These are phyloP conservation scores for Eulemur albifrons DNA, from an alignment of 2,797 vertebrate genomes.

Conservation along the genomic window DNA sequence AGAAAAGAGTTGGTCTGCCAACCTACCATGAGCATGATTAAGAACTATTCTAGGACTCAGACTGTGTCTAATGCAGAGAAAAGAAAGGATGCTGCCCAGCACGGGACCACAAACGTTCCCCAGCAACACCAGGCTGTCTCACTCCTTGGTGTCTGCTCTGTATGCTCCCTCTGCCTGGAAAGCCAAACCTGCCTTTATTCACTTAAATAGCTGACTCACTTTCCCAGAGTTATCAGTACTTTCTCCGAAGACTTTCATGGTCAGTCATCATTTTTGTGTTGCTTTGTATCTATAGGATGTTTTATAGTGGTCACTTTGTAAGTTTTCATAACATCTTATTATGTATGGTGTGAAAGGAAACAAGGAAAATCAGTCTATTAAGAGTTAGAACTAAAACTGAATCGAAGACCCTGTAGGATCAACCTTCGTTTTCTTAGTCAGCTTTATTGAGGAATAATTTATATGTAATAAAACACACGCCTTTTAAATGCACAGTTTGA, in stretches of 20 bases:
- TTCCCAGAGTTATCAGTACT: neutral
- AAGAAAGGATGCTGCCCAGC: accelerated
- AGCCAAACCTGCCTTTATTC: neutral
- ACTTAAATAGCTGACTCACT: neutral
- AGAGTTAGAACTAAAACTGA: neutral
- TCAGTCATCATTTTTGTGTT: neutral
- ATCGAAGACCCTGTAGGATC: neutral
- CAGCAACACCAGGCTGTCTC: neutral
- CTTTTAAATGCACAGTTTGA: neutral
- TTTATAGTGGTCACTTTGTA: neutral
- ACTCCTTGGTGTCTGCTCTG: neutral
- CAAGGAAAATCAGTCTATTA: neutral
- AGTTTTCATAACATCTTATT: neutral
- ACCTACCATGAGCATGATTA: neutral
- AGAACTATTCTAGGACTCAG: neutral
- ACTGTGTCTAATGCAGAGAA: neutral
- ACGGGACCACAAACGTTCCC: accelerated
- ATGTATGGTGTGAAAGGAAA: neutral
- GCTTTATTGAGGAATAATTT: neutral
- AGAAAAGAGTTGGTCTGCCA: neutral
- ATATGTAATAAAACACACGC: neutral
- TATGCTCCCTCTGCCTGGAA: neutral
- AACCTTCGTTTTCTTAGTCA: neutral
- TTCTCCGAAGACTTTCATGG: neutral
- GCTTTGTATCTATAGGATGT: neutral